Evolutionary conservation across 2,797 vertebrate species (phyloP).

Genomic region (Varecia variegata): DNA sequence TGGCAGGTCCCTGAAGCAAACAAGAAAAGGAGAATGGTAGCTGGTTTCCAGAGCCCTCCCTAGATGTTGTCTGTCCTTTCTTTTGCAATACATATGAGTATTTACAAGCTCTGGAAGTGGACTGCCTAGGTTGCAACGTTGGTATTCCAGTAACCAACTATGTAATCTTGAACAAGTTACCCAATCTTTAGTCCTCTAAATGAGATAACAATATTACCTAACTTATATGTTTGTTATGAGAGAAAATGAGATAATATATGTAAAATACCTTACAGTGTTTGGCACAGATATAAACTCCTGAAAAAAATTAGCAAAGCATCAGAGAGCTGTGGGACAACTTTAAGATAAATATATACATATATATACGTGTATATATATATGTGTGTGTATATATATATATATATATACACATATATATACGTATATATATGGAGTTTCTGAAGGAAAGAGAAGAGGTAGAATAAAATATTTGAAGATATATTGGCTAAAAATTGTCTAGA

Average conservation of each 20-base stretch:
- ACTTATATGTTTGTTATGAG: background rate
- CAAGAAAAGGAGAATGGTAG: background rate
- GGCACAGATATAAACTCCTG: background rate
- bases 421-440: background rate
- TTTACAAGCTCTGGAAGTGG: background rate
- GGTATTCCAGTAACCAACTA: background rate
- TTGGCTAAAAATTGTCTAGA: background rate
- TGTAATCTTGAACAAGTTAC: background rate
- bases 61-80: background rate
- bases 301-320: background rate
- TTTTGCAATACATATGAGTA: background rate
- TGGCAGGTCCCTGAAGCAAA: background rate
- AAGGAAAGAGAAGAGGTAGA: background rate
- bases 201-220: background rate
- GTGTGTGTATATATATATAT: background rate
- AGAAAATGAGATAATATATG: background rate
- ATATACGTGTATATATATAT: too few species aligned
- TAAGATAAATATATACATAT: background rate
- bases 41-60: background rate
- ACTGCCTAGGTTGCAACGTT: background rate
- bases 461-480: background rate
- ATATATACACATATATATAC: background rate
- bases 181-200: background rate
- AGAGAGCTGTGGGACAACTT: background rate
- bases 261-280: background rate